A percentile compares a stretch with the other conserved stretches of the same genome.
Conservation (phyloP, 2,797 vertebrate genomes). For the Schizopygopsis malacanthus region DNA sequence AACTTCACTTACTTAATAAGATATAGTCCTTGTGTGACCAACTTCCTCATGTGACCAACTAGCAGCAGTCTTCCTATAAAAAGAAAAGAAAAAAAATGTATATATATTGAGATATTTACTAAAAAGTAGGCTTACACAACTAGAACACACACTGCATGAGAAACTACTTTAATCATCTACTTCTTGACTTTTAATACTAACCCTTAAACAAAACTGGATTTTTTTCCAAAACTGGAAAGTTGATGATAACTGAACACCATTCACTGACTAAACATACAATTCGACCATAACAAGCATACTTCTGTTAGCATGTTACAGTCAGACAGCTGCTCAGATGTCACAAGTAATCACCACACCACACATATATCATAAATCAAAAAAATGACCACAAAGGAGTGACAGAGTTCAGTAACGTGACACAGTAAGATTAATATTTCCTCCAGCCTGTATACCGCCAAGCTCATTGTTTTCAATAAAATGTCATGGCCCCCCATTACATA, state of each 20-base stretch:
- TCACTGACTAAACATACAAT: neutral
- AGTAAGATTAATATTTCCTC: slow-evolving; percentile 61
- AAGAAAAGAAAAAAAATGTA: too few species aligned
- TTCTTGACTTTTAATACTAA: neutral
- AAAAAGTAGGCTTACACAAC: neutral
- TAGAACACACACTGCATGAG: neutral
- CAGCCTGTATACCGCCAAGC: slow-evolving; percentile 64
- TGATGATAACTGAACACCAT: neutral
- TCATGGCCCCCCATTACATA: slow-evolving; percentile 80
- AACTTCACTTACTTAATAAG: neutral
- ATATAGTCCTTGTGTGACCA: neutral
- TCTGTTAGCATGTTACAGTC: neutral
- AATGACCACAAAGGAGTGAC: slow-evolving; percentile 40
- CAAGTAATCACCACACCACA: neutral
- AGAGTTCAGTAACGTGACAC: slow-evolving; percentile 51
- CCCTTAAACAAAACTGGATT: neutral
- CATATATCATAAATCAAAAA: slow-evolving; percentile 36
- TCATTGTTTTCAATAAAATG: slow-evolving; percentile 86
- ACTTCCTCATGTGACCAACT: neutral
- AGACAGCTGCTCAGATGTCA: slow-evolving; percentile 24
- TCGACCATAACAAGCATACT: neutral
- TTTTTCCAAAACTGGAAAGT: too few species aligned
- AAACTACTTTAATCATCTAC: neutral
- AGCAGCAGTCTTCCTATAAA: neutral
- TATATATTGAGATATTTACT: neutral